Evolutionary conservation across 1,140 invertebrate genomes (phyloP).

Genomic region (Lepidurus couesii): DNA sequence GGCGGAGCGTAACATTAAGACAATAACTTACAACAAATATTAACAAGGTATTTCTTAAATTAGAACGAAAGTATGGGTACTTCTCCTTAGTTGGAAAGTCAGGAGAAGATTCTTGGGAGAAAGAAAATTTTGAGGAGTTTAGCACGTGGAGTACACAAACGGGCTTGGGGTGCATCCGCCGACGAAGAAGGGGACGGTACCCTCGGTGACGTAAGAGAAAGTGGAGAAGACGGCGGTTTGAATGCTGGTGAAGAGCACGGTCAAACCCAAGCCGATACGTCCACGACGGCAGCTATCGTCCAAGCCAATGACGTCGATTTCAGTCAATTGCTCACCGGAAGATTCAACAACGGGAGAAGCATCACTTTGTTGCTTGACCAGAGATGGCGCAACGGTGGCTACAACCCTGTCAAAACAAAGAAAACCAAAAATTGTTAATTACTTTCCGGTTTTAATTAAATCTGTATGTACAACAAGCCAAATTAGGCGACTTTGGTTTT

Average conservation of each 20-base stretch:
- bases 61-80: neutral
- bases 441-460: neutral
- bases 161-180: conserved; percentile 31
- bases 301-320: conserved; percentile 28
- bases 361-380: neutral
- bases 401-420: neutral
- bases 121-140: neutral
- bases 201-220: conserved; percentile 4
- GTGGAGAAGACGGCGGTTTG: conserved; percentile 20
- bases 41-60: neutral
- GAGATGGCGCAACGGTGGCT: neutral
- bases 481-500: too few species aligned
- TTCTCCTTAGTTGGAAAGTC: neutral
- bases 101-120: neutral
- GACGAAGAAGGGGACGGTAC: conserved; percentile 27
- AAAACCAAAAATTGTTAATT: neutral
- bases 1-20: neutral
- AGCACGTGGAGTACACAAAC: conserved; percentile 25
- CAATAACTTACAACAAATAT: conserved; percentile 12
- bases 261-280: conserved; percentile 27
- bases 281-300: conserved; percentile 21
- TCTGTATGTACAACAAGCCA: neutral
- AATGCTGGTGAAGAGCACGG: conserved; percentile 28
- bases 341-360: neutral
- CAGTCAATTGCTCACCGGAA: neutral